Conservation (phyloP, 2,888 invertebrate species). For the Monochamus alternatus region DNA sequence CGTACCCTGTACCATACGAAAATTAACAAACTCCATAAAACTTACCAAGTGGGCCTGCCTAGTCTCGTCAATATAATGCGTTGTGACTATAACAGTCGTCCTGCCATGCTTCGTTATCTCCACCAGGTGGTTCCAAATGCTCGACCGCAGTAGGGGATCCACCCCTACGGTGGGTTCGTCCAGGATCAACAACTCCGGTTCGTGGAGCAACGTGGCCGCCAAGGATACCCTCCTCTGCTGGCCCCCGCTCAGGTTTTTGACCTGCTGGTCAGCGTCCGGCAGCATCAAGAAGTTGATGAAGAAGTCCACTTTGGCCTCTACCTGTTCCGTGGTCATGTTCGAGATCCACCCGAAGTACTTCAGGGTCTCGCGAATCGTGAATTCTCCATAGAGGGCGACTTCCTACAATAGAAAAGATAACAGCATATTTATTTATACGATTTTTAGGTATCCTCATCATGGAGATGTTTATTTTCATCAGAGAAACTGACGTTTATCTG, state of each 20-base stretch:
- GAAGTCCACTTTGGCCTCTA: slow-evolving; percentile 65
- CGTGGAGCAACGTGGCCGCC: slow-evolving; percentile 89
- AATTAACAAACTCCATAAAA: not conserved
- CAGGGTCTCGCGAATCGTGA: slow-evolving; percentile 68
- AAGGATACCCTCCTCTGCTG: slow-evolving; percentile 92
- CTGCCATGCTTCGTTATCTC: slow-evolving; percentile 91
- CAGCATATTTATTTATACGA: no score
- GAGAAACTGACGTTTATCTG: no score
- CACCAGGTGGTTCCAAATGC: slow-evolving; percentile 95
- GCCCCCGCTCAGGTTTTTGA: slow-evolving; percentile 78
- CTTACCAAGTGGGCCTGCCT: slow-evolving; percentile 90
- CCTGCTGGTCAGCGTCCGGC: slow-evolving; percentile 85
- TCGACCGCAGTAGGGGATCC: slow-evolving; percentile 91
- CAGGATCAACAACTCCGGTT: slow-evolving; percentile 90
- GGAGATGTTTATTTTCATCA: no score
- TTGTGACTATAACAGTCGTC: slow-evolving; percentile 93
- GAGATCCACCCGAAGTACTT: slow-evolving; percentile 69
- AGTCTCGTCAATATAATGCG: slow-evolving; percentile 97
- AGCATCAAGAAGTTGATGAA: slow-evolving; percentile 66
- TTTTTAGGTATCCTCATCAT: no score
- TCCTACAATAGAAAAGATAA: slow-evolving; percentile 54
- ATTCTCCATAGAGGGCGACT: slow-evolving; percentile 68
- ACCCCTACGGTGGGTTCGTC: slow-evolving; percentile 97
- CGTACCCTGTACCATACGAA: not conserved
- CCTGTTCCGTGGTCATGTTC: slow-evolving; percentile 63